These are phyloP conservation scores for Proctacanthus coquilletti DNA, from an alignment of 1,140 invertebrate genomes.

Conservation along the genomic window DNA sequence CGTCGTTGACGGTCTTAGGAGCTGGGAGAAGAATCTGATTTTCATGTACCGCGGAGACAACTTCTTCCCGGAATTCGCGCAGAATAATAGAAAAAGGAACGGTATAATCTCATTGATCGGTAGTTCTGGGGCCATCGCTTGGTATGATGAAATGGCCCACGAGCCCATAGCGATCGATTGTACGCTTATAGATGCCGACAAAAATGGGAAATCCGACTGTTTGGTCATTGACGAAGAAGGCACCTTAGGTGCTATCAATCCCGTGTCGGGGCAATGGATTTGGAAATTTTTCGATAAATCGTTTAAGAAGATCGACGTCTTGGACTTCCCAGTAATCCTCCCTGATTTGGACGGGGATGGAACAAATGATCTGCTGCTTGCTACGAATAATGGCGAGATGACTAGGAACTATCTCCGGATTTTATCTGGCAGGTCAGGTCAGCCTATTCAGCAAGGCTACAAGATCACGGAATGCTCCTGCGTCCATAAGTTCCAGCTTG, in stretches of 20 bases:
- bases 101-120: conserved; percentile 44
- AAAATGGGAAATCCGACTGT: conserved; percentile 52
- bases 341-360: conserved; percentile 55
- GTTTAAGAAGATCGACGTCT: conserved; percentile 31
- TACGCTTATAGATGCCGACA: conserved; percentile 48
- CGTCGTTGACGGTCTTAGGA: conserved; percentile 42
- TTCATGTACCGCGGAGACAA: conserved; percentile 49
- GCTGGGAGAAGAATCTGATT: conserved; percentile 47
- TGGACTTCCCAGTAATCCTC: conserved; percentile 52
- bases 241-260: conserved; percentile 48
- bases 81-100: conserved; percentile 34
- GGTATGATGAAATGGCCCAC: conserved; percentile 43
- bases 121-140: conserved; percentile 41
- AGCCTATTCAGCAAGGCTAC: conserved; percentile 34
- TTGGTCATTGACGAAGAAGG: conserved; percentile 51
- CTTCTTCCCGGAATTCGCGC: conserved; percentile 35
- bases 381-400: conserved; percentile 32
- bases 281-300: conserved; percentile 44
- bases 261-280: conserved; percentile 39
- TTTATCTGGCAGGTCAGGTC: conserved; percentile 37
- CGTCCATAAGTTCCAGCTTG: conserved; percentile 29
- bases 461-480: conserved; percentile 34
- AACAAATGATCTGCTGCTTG: conserved; percentile 46
- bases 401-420: conserved; percentile 43
- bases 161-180: conserved; percentile 54